phyloP scores from a whole-genome alignment of 2,888 invertebrate genomes.

The Vannuccia rotundouncinata region DNA sequence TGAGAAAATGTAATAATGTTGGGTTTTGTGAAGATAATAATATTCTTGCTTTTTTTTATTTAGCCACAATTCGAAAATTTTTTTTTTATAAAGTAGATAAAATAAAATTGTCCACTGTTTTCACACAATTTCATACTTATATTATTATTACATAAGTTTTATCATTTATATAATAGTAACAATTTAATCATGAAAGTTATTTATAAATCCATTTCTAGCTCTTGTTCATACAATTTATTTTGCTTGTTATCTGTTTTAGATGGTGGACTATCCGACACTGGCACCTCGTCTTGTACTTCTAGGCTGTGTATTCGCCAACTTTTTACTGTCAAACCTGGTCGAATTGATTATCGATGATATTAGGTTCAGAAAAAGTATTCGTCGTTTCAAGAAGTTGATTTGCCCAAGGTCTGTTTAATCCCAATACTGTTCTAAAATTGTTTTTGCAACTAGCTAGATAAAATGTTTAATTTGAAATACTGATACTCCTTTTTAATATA shows the following conservation, averaged over 20 bases:
- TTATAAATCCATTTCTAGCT: not conserved
- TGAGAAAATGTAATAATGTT: too few species aligned
- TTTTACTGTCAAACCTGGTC: slow-evolving; percentile 58
- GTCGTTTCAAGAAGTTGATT: not conserved
- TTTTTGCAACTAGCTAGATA: too few species aligned
- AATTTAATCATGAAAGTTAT: not conserved
- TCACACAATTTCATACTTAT: not conserved
- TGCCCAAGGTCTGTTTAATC: slow-evolving; percentile 21
- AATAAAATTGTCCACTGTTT: not conserved
- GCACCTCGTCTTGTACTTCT: slow-evolving; percentile 62
- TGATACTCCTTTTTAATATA: too few species aligned
- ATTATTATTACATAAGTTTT: too few species aligned
- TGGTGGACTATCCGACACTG: slow-evolving; percentile 46
- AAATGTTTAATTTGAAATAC: too few species aligned
- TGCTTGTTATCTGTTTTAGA: slow-evolving; percentile 43
- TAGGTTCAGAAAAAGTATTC: slow-evolving; percentile 18
- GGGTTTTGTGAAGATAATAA: too few species aligned
- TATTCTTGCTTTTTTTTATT: too few species aligned
- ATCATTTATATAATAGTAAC: too few species aligned
- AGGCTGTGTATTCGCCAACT: slow-evolving; percentile 59
- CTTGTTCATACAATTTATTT: not conserved
- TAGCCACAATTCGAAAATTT: too few species aligned
- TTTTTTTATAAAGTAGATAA: too few species aligned
- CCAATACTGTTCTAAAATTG: too few species aligned
- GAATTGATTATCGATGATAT: slow-evolving; percentile 50